A percentile compares a stretch with the other conserved stretches of the same genome.
These are phyloP conservation scores for Limnephilus lunatus DNA, from an alignment of 2,888 invertebrate species.

Conservation along the genomic window DNA sequence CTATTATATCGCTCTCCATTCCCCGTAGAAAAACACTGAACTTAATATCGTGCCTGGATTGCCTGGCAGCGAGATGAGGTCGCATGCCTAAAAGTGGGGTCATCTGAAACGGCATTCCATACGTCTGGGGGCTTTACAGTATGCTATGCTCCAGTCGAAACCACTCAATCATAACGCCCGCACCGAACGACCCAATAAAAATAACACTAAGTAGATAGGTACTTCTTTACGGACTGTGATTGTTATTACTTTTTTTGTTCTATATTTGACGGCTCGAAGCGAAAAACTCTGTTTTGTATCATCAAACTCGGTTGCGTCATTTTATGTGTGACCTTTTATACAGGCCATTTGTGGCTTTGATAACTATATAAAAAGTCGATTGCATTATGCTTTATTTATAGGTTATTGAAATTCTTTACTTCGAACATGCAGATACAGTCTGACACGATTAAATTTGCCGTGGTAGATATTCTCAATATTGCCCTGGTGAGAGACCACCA, in stretches of 20 bases:
- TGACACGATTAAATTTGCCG: too few species aligned
- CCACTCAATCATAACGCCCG: slow-evolving; percentile 35
- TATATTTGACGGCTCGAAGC: not conserved
- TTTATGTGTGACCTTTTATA: not conserved
- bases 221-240: not conserved
- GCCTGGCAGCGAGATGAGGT: not conserved
- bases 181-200: slow-evolving; percentile 4
- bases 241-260: not conserved
- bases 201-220: not conserved
- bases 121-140: not conserved
- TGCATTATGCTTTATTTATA: not conserved
- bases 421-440: not conserved
- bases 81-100: slow-evolving; percentile 34
- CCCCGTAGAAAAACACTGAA: slow-evolving; percentile 6
- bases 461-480: too few species aligned
- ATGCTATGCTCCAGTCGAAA: not conserved
- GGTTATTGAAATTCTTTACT: not conserved
- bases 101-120: slow-evolving; percentile 41
- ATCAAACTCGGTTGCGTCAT: not conserved
- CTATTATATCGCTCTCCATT: not conserved
- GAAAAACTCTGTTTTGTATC: not conserved
- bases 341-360: too few species aligned
- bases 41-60: not conserved
- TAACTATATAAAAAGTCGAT: too few species aligned
- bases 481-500: too few species aligned